Base-by-base conservation (phyloP, 2,113 vertebrate genomes). In the Penelope pileata region DNA sequence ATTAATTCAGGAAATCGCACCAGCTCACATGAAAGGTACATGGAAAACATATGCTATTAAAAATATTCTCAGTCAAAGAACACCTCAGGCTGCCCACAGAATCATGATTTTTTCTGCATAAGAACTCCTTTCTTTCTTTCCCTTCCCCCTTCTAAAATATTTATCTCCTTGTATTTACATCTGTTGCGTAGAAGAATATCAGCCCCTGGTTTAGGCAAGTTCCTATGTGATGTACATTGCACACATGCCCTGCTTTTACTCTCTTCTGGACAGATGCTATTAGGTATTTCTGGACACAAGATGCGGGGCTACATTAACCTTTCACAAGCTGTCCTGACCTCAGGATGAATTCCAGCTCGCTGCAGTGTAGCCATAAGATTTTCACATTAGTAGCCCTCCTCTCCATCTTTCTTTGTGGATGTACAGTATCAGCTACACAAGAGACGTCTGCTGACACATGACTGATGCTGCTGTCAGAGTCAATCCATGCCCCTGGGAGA, bases 1-100 rank as follows among this genome's bases (percentile, higher is more conserved):
- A 63, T 80, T 90, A 69, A 69, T 86, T 88, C 91, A 88, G 47
- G 17, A 92, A 91, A 83, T 74, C 74, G 15, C 47, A 82, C 16
- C 26, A 36, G 16, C 19, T 82, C 29, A 63, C 45, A 59, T 0
- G 2, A 82, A 83, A 74, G 12, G 42, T 59, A 43, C 38, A 54
- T 22, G 22, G 34, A 77, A 93, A 88, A 54, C 4, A 21, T 21
- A 51, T 0, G 0, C 7, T 91, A 91, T 76, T 62, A 86, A 91
- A 80, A 70, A 21, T 38, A 17, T 10, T 30, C 34, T 8, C 34
- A 93, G 42, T 12, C 26, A 58, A 88, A 93, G 54, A 81, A 53
- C 32, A 77, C 32, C 32, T 91, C 69, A 82, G 64, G 22, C 40
- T 70, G 7, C 72, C 40, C 2, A 0, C 7, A 66, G 45, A 83